A percentile compares a stretch with the other conserved stretches of the same genome.
These are phyloP conservation scores for Choristoneura rosaceana DNA, from an alignment of 2,888 invertebrate genomes.

Conservation along the genomic window DNA sequence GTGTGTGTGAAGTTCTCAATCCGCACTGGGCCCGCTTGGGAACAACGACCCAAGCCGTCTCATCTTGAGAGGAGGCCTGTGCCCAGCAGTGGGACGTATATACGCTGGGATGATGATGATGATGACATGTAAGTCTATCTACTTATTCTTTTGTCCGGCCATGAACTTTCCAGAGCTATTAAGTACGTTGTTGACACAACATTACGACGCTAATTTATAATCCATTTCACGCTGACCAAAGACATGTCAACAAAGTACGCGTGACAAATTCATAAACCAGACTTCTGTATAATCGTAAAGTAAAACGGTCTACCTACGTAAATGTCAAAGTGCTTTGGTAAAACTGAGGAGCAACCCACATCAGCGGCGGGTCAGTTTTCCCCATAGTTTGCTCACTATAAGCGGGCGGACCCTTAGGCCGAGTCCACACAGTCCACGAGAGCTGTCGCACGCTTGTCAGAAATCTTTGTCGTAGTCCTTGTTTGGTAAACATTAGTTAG, in stretches of 20 bases:
- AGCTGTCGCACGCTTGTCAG: constrained; percentile 26
- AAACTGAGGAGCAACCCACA: constrained; percentile 43
- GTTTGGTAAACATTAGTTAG: constrained; percentile 20
- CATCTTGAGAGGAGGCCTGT: too few relatives aligned
- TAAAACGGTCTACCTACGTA: constrained; percentile 30
- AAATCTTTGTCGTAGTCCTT: constrained; percentile 28
- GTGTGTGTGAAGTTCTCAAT: too few relatives aligned
- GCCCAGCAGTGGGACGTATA: too few relatives aligned
- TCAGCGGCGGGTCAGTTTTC: constrained; percentile 42
- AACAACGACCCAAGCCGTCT: too few relatives aligned
- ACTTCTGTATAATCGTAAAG: constrained; percentile 14
- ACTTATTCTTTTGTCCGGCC: background rate
- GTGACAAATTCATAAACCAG: constrained; percentile 15
- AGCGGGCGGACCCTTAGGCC: constrained; percentile 36
- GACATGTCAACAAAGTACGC: constrained; percentile 8
- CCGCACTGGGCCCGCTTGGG: too few relatives aligned
- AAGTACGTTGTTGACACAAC: too few relatives aligned
- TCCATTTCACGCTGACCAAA: background rate
- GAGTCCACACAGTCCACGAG: constrained; percentile 22
- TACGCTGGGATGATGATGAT: too few relatives aligned
- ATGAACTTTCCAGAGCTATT: background rate
- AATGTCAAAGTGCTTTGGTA: constrained; percentile 41
- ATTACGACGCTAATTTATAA: background rate
- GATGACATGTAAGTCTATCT: background rate
- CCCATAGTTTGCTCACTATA: constrained; percentile 39